Conservation (phyloP, 2,797 vertebrate genomes). For the Limosa lapponica region DNA sequence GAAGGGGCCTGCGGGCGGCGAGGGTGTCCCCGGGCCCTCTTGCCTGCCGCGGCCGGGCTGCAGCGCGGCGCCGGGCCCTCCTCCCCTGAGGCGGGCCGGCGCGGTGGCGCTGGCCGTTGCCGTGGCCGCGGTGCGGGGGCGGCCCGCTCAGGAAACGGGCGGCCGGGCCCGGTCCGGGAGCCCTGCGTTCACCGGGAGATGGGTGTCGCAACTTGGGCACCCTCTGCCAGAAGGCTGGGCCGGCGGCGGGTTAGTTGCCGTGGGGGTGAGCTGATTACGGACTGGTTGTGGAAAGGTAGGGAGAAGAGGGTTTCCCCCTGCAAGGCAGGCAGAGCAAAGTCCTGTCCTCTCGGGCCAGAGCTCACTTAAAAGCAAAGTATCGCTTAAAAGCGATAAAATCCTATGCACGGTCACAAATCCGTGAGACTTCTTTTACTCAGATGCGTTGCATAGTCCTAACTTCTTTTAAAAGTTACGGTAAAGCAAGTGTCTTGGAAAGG, state of each 20-base stretch:
- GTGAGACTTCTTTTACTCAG: fast-evolving
- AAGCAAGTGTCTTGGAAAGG: not conserved
- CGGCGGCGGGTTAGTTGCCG: not conserved
- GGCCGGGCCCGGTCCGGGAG: not conserved
- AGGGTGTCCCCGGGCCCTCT: too few species aligned
- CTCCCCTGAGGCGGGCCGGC: not conserved
- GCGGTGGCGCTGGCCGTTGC: not conserved
- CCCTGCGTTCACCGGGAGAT: not conserved
- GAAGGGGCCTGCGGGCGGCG: not conserved
- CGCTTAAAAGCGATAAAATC: not conserved
- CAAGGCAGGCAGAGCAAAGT: fast-evolving
- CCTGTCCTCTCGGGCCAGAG: not conserved
- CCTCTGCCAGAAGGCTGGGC: not conserved
- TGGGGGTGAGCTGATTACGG: not conserved
- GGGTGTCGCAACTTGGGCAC: not conserved
- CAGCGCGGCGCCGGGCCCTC: not conserved
- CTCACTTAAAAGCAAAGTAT: fast-evolving
- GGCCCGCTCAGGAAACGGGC: not conserved
- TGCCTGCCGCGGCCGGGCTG: not conserved
- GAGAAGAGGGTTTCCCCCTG: not conserved
- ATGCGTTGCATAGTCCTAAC: fast-evolving
- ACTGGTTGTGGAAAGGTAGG: not conserved
- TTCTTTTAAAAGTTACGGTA: not conserved
- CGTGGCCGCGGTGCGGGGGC: not conserved
- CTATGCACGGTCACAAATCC: fast-evolving